Evolutionary conservation across 2,113 vertebrate genomes (phyloP).

Genomic region (Platycercus adscitus): DNA sequence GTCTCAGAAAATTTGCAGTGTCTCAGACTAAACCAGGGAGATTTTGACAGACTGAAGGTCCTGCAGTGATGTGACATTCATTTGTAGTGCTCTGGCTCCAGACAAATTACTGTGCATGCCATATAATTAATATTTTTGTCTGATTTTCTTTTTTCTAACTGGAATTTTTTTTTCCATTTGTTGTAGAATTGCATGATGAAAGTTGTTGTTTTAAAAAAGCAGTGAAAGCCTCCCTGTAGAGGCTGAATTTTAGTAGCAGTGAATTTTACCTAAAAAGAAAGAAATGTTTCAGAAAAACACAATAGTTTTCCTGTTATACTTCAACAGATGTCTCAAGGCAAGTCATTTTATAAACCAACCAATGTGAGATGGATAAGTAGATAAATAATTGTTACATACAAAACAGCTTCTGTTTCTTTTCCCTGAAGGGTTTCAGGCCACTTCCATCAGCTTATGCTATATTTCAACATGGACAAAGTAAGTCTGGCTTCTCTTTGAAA

Average conservation of each 20-base stretch:
- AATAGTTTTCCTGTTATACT: constrained; percentile 77
- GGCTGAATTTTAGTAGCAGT: constrained; percentile 56
- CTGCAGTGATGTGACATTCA: not conserved
- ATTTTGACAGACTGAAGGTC: not conserved
- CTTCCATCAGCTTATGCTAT: constrained; percentile 53
- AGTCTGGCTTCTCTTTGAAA: constrained; percentile 60
- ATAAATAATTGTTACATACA: constrained; percentile 68
- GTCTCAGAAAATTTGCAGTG: not conserved
- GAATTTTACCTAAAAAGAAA: constrained; percentile 68
- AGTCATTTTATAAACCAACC: constrained; percentile 72
- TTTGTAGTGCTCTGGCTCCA: not conserved
- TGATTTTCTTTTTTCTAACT: constrained; percentile 34
- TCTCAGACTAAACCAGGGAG: not conserved
- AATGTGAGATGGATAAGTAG: constrained; percentile 71
- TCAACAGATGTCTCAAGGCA: constrained; percentile 75
- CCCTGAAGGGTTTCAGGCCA: constrained; percentile 57
- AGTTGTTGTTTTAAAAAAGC: constrained; percentile 61
- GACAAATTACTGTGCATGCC: constrained; percentile 21
- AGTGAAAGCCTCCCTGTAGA: constrained; percentile 54
- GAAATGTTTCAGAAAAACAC: constrained; percentile 72
- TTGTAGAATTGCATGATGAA: not conserved
- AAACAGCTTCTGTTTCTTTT: constrained; percentile 65
- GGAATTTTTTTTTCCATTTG: constrained; percentile 55
- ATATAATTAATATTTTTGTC: not conserved
- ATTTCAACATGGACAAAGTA: constrained; percentile 61